These are phyloP conservation scores for Phyllopteryx taeniolatus DNA, from an alignment of 2,113 vertebrate genomes.

Conservation along the genomic window DNA sequence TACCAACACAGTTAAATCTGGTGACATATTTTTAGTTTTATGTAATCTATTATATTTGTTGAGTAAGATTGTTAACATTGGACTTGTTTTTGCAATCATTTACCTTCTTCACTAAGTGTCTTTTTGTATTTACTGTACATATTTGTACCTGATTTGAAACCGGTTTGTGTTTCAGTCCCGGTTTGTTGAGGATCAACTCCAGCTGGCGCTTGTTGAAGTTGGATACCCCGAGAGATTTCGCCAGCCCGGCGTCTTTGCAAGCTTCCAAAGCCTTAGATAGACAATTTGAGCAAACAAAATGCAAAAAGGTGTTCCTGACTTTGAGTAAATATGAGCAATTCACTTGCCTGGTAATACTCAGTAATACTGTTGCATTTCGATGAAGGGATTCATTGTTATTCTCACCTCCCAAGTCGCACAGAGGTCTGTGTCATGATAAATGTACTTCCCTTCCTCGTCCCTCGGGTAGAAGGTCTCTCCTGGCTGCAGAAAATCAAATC, in stretches of 20 bases:
- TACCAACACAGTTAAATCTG: background rate
- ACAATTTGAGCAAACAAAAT: background rate
- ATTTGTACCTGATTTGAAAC: slow-evolving; percentile 85
- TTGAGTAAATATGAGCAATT: background rate
- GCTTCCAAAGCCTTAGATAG: slow-evolving; percentile 83
- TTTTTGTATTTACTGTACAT: background rate
- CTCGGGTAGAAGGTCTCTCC: slow-evolving; percentile 78
- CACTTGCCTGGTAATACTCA: background rate
- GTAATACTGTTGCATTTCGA: background rate
- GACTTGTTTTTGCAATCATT: background rate
- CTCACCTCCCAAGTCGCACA: slow-evolving; percentile 93
- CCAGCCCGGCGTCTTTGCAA: slow-evolving; percentile 90
- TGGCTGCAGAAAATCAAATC: slow-evolving; percentile 72
- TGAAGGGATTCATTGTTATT: background rate
- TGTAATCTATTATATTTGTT: background rate
- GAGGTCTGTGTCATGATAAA: slow-evolving; percentile 82
- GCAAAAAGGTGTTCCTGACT: background rate
- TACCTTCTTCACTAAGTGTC: background rate
- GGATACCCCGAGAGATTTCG: slow-evolving; percentile 88
- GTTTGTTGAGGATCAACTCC: slow-evolving; percentile 89
- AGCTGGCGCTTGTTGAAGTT: slow-evolving; percentile 93
- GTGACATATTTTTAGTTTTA: background rate
- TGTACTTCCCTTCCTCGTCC: slow-evolving; percentile 80
- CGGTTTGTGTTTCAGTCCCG: slow-evolving; percentile 87
- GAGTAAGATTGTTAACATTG: background rate